Evolutionary conservation across 2,888 invertebrate genomes (phyloP).

Genomic region (Isoperla grammatica): DNA sequence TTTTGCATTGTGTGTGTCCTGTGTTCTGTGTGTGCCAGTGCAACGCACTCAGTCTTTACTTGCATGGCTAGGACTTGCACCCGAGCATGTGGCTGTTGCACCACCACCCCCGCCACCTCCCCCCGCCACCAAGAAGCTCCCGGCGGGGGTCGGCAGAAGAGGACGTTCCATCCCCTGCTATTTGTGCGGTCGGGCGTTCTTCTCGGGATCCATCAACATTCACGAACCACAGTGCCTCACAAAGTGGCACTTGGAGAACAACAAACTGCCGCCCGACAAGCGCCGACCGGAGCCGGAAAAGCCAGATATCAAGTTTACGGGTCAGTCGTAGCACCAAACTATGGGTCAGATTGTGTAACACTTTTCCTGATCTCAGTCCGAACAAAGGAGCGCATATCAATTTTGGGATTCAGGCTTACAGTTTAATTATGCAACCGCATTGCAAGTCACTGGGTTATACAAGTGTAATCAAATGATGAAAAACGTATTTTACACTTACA

Average conservation of each 20-base stretch:
- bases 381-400: too few species aligned
- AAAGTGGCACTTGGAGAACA: slow-evolving; percentile 57
- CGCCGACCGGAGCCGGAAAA: slow-evolving; percentile 50
- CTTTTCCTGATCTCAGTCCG: too few species aligned
- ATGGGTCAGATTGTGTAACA: too few species aligned
- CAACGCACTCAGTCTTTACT: neutral
- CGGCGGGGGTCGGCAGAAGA: neutral
- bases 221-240: slow-evolving; percentile 63
- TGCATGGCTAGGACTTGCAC: slow-evolving; percentile 11
- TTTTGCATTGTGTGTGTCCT: too few species aligned
- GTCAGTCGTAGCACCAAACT: neutral
- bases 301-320: slow-evolving; percentile 16
- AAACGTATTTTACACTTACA: too few species aligned
- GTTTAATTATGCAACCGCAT: too few species aligned
- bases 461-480: too few species aligned
- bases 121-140: slow-evolving; percentile 2
- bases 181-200: slow-evolving; percentile 60
- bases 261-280: slow-evolving; percentile 49
- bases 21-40: too few species aligned
- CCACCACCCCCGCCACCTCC: neutral
- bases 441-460: too few species aligned
- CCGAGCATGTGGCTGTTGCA: neutral
- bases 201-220: slow-evolving; percentile 55
- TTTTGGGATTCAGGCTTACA: too few species aligned
- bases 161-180: slow-evolving; percentile 47